phyloP scores from a whole-genome alignment of 2,888 invertebrate species.

The Crepidodera aurea region DNA sequence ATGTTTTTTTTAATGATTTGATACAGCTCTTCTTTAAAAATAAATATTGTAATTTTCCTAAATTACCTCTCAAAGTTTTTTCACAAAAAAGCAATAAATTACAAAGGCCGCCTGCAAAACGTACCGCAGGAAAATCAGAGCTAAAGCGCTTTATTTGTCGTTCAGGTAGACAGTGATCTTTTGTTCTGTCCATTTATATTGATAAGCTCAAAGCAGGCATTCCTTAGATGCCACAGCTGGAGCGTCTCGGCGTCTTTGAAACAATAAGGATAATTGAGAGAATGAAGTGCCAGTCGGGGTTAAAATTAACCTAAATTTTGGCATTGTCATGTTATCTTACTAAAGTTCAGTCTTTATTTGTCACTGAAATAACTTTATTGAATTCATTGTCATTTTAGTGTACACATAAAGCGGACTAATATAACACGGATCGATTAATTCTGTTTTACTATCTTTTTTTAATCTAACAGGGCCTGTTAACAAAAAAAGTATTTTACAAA shows the following conservation, averaged over 20 bases:
- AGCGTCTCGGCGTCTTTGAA: conserved; percentile 1
- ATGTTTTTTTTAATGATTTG: too few relatives aligned
- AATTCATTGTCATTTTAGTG: not conserved
- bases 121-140: conserved; percentile 2
- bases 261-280: conserved; percentile 30
- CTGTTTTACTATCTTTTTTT: too few relatives aligned
- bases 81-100: not conserved
- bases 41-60: too few relatives aligned
- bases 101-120: not conserved
- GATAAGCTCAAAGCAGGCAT: conserved; percentile 29
- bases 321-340: conserved; percentile 16
- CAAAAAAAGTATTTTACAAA: too few relatives aligned
- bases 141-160: conserved; percentile 28
- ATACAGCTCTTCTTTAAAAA: too few relatives aligned
- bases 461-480: too few relatives aligned
- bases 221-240: conserved; percentile 23
- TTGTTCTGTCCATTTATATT: conserved; percentile 37
- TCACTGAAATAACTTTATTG: not conserved
- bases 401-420: too few relatives aligned
- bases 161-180: conserved; percentile 38
- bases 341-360: not conserved
- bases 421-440: too few relatives aligned
- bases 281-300: conserved; percentile 22
- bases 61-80: too few relatives aligned
- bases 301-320: conserved; percentile 24